Evolutionary conservation across 2,888 invertebrate species (phyloP), one percentile per base, ranked within the genome.

Genomic region (Rotaria socialis): DNA sequence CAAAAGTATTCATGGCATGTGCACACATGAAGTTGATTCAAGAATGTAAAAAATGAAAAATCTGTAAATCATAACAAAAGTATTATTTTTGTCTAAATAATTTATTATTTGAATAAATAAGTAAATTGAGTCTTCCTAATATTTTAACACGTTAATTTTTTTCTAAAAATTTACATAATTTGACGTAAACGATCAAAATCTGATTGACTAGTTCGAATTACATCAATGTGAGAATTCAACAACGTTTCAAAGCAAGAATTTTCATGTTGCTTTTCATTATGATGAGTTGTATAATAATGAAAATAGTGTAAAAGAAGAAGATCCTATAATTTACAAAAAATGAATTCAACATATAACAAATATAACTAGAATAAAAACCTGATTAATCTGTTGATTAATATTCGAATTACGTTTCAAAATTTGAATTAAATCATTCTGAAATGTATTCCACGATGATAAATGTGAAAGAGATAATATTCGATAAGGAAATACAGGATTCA

Each of bases 121-220:
- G 47, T 10, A 47, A 47, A 47, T 47, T 47, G 0, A 47, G 47
- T 47, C 11, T 47, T 47, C 47, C 47, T 47, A 47, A 47, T 3
- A 2, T 2, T 4, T 47, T 47, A 10, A 47, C 0, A 47, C 7
- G 47, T 47, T 47, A 47, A 10, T 47, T 11, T 47, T 47, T 47
- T 52, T 52, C 52, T 52, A 52, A 16, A 52, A 52, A 16, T 22
- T 67, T 67, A 67, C 67, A 67, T 67, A 0, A 67, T 35, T 27
- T 35, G 67, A 41, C 67, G 35, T 67, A 67, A 67, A 67, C 67
- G 67, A 67, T 67, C 67, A 41, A 67, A 67, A 67, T 67, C 67
- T 67, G 67, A 35, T 67, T 67, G 14, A 7, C 35, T 35, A 35
- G 5, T 67, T 35, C 11, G 67, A 41, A 67, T 4, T 35, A 27